phyloP scores from a whole-genome alignment of 2,888 invertebrate species.

The Ennomos fuscantarius region DNA sequence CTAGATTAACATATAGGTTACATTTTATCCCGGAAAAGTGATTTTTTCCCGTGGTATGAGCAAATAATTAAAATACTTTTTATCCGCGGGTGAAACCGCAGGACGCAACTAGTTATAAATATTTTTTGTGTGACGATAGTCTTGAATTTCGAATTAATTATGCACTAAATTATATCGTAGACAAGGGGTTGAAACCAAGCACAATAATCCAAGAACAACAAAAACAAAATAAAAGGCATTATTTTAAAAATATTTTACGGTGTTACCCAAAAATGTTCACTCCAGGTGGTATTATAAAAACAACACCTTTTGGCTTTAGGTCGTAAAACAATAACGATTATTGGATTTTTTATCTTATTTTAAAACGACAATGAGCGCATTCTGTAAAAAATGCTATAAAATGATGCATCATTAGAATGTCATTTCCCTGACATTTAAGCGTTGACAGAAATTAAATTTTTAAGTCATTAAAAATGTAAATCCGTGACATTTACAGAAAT shows the following conservation, averaged over 20 bases:
- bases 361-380: constrained; percentile 12
- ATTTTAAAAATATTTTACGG: constrained; percentile 57
- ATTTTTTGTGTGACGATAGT: too few relatives aligned
- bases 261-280: constrained; percentile 54
- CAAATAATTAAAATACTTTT: too few relatives aligned
- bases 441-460: too few relatives aligned
- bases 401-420: constrained; percentile 8
- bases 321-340: constrained; percentile 57
- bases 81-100: too few relatives aligned
- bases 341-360: constrained; percentile 35
- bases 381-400: constrained; percentile 13
- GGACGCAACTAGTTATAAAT: too few relatives aligned
- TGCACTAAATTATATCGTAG: constrained; percentile 53
- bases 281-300: constrained; percentile 67
- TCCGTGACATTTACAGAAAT: too few relatives aligned
- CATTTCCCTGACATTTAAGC: neutral
- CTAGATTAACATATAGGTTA: too few relatives aligned
- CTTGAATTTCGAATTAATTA: constrained; percentile 9
- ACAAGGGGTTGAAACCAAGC: constrained; percentile 60
- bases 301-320: constrained; percentile 49
- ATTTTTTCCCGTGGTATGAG: too few relatives aligned
- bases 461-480: too few relatives aligned
- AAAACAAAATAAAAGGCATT: constrained; percentile 52
- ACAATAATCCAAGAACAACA: constrained; percentile 34
- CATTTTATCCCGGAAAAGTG: too few relatives aligned